Conservation (phyloP, 2,113 vertebrate species). For the Fregata magnificens region DNA sequence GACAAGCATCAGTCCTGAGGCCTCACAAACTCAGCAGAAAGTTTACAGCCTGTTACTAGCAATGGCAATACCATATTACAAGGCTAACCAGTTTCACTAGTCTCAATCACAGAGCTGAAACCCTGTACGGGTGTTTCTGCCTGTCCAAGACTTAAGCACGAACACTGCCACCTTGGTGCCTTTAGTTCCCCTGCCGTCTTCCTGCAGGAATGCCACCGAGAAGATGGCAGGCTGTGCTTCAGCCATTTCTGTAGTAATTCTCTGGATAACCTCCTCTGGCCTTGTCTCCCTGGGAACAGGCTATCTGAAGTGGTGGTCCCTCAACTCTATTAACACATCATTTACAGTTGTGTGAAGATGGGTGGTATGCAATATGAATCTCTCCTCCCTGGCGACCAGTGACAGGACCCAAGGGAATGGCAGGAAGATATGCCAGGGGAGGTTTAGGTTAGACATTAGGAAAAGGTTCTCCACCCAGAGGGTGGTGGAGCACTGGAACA, state of each 20-base stretch:
- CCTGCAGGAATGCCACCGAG: rapidly evolving
- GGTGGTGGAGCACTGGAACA: no score
- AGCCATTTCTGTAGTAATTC: background rate
- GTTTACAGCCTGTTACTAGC: background rate
- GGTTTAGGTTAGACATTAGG: no score
- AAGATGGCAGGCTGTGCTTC: background rate
- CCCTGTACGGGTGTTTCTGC: background rate
- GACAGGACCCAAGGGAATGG: no score
- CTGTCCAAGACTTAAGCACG: background rate
- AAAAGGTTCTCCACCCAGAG: no score
- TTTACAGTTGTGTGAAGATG: background rate
- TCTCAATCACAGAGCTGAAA: background rate
- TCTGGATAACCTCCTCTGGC: background rate
- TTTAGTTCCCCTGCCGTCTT: background rate
- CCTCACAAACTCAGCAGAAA: background rate
- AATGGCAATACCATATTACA: background rate
- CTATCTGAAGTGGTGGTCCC: background rate
- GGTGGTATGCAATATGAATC: background rate
- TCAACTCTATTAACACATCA: background rate
- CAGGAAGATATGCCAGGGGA: no score
- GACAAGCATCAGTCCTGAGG: background rate
- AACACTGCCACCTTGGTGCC: rapidly evolving
- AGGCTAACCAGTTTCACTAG: background rate
- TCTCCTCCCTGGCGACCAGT: no score
- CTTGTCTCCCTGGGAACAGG: background rate